Evolutionary conservation across 2,797 vertebrate species (phyloP).

Genomic region (Oreochromis grahami): DNA sequence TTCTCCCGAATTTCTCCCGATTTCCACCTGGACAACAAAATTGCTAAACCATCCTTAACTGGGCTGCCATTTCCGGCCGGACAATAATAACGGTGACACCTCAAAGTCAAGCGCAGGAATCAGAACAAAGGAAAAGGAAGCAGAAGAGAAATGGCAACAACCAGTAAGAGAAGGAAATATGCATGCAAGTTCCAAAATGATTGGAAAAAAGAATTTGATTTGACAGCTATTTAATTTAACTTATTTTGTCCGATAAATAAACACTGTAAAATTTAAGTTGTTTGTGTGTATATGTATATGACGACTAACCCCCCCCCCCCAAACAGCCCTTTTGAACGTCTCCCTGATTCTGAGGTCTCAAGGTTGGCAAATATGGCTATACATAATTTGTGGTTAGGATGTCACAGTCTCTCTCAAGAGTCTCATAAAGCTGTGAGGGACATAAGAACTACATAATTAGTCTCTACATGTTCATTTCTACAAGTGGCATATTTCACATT

Average conservation of each 20-base stretch:
- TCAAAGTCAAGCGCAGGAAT: neutral
- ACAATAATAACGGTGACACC: neutral
- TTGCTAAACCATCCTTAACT: neutral
- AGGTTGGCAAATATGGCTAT: neutral
- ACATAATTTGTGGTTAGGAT: neutral
- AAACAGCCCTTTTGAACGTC: too few species aligned
- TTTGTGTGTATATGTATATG: neutral
- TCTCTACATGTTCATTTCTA: neutral
- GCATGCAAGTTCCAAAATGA: neutral
- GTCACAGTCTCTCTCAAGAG: neutral
- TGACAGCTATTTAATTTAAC: neutral
- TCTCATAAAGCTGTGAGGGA: neutral
- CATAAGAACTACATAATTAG: neutral
- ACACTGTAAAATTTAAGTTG: neutral
- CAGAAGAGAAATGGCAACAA: neutral
- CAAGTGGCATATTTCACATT: neutral
- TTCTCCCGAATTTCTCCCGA: neutral
- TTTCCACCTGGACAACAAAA: neutral
- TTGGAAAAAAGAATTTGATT: neutral
- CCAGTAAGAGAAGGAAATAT: neutral
- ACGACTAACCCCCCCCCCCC: too few species aligned
- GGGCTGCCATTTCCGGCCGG: neutral
- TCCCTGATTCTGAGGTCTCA: too few species aligned
- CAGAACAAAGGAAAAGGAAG: neutral
- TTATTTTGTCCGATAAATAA: neutral